Conservation (phyloP, 35 echinoderm and acorn worm species). For the Amphiura filiformis region DNA sequence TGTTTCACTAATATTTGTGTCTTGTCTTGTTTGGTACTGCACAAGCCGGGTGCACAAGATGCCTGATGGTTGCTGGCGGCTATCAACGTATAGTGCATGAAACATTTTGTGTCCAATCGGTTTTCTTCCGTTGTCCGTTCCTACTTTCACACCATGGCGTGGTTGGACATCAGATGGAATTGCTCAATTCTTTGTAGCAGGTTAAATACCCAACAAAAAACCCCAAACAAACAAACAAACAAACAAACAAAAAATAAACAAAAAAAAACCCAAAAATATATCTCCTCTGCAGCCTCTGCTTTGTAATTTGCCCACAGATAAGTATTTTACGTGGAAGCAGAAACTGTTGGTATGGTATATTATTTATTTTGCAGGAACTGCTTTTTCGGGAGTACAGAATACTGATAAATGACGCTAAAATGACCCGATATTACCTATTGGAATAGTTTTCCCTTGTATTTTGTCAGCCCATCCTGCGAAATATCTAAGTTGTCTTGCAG, state of each 20-base stretch:
- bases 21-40: not conserved
- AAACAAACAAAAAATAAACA: no score
- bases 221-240: no score
- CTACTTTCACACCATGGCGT: no score
- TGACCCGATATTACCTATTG: slow-evolving; percentile 83
- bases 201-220: no score
- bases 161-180: no score
- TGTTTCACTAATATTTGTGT: not conserved
- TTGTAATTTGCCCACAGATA: no score
- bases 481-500: slow-evolving; percentile 31
- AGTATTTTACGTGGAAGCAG: not conserved
- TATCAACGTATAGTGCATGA: not conserved
- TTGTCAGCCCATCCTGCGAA: no score
- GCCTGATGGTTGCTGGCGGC: not conserved
- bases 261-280: no score
- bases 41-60: not conserved
- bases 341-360: not conserved
- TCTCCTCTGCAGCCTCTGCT: no score
- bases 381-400: not conserved
- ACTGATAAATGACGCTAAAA: not conserved
- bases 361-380: not conserved
- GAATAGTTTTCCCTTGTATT: no score
- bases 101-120: not conserved
- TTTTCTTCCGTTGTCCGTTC: no score
- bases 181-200: no score